Evolutionary conservation across 2,888 invertebrate genomes (phyloP), one percentile per base, ranked within the genome.

Genomic region (Netelia virgata): DNA sequence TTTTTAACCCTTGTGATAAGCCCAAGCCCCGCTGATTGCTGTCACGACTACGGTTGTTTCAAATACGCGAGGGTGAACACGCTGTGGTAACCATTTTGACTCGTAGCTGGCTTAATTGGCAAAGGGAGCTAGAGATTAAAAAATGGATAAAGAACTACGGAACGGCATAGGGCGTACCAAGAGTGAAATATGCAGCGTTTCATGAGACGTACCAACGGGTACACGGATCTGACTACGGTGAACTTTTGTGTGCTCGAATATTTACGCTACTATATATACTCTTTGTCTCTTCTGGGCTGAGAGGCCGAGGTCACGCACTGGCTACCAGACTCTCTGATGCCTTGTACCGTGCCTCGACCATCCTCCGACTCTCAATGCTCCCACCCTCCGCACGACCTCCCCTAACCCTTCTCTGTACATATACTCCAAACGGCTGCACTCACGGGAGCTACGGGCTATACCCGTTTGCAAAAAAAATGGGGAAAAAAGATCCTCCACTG

Each of bases 161-260:
- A 23, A 73, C 43, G 16, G 61, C 47, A 68, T 68, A 28, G 41
- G 61, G 68, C 61, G 66, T 16, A 73, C 53, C 16, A 36, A 53
- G 83, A 86, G 82, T 90, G 87, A 90, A 90, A 90, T 90, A 90
- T 90, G 87, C 88, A 90, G 82, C 64, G 64, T 64, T 75, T 23
- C 78, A 63, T 50, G 83, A 69, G 53, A 63, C 63, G 63, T 16
- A 43, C 57, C 16, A 20, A 74, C 23, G 18, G 20, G 59, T 66
- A 59, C 61, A 74, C 41, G 16, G 3, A 61, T 8, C 20, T 43
- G 47, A 64, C 55, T 55, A 43, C 55, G 18, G 79, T 64, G 73
- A 64, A 57, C 23, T 57, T 63, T 18, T 59, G 70, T 66, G 16
- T 36, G 80, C 83, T 76, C 79, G 75, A 80, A 83, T 80, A 80